phyloP scores from a whole-genome alignment of 92 coral and sea anemone species.

The Desmophyllum pertusum region DNA sequence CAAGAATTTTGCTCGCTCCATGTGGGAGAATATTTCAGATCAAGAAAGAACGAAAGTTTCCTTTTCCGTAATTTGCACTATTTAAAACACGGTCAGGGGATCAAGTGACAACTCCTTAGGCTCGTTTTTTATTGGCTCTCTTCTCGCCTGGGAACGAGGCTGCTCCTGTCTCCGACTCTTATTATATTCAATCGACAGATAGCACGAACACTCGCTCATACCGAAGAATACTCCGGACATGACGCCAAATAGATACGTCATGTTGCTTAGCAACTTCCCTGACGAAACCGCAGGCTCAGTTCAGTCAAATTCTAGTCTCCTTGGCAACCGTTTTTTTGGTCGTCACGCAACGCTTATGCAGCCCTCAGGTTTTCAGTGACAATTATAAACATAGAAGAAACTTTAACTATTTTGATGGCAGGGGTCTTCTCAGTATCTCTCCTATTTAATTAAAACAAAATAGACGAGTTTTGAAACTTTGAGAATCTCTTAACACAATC shows the following conservation, averaged over 20 bases:
- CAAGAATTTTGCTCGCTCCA: neutral
- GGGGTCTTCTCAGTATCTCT: neutral
- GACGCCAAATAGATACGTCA: neutral
- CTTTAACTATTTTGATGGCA: too few species aligned
- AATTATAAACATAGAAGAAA: neutral
- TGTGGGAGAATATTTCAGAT: neutral
- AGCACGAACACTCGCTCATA: constrained; percentile 1
- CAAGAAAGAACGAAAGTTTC: neutral
- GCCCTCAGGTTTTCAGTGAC: too few species aligned
- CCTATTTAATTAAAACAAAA: neutral
- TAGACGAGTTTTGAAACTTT: neutral
- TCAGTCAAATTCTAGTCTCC: too few species aligned
- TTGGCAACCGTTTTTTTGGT: too few species aligned
- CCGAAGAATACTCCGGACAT: neutral
- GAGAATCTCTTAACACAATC: too few species aligned
- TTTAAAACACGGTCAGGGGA: neutral
- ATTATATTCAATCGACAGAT: neutral
- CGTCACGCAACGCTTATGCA: too few species aligned
- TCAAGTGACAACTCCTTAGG: neutral
- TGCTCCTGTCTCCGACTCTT: constrained; percentile 7
- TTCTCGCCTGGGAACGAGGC: too few species aligned
- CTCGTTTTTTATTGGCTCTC: too few species aligned
- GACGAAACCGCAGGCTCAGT: too few species aligned
- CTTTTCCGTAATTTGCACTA: neutral
- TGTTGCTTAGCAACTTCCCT: too few species aligned